phyloP scores from a whole-genome alignment of 2,113 vertebrate genomes.

The Isichthys henryi region DNA sequence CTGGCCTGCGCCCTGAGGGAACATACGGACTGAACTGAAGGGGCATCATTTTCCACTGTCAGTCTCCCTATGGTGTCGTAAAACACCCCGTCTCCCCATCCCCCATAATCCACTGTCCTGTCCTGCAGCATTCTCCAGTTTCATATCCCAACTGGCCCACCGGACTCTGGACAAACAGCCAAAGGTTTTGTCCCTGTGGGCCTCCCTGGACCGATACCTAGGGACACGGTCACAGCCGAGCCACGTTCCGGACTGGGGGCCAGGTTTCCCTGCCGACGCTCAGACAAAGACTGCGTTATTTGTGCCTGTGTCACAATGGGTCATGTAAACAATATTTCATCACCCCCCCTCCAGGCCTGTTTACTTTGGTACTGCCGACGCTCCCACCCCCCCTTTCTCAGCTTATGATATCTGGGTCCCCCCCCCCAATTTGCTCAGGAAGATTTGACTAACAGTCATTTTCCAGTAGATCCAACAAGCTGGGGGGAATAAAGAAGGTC shows the following conservation, averaged over 20 bases:
- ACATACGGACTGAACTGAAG: background rate
- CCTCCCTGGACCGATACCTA: background rate
- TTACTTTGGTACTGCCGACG: background rate
- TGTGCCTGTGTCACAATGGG: background rate
- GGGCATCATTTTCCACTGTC: background rate
- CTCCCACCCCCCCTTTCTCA: background rate
- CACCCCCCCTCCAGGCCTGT: background rate
- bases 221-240: background rate
- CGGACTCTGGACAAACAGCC: background rate
- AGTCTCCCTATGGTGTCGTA: background rate
- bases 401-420: background rate
- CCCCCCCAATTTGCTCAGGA: background rate
- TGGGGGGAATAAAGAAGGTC: conserved; percentile 13
- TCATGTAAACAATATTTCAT: conserved; percentile 6
- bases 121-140: background rate
- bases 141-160: background rate
- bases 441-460: conserved; percentile 6
- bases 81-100: background rate
- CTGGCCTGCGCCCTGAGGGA: background rate
- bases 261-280: background rate
- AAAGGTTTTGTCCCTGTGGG: background rate
- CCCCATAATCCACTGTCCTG: background rate
- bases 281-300: background rate
- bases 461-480: conserved; percentile 7
- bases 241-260: background rate